A percentile compares a stretch with the other conserved stretches of the same genome.
These are phyloP conservation scores for Chymomyza caudatula DNA, from an alignment of 2,888 invertebrate species.

Conservation along the genomic window DNA sequence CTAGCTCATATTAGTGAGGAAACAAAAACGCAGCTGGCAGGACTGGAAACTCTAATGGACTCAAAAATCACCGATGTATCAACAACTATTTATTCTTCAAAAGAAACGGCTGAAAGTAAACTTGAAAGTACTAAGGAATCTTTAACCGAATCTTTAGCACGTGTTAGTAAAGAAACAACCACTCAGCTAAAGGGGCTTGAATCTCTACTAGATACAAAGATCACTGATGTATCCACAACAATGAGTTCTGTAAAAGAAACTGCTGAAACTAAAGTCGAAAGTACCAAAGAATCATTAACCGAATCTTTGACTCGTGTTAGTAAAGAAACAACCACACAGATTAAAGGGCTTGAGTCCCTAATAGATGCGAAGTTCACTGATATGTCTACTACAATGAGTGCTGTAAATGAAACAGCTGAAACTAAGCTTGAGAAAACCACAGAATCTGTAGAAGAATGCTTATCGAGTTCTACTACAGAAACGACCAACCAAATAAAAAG, in stretches of 20 bases:
- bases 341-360: conserved; percentile 23
- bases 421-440: conserved; percentile 14
- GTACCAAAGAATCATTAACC: no score
- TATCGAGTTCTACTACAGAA: conserved; percentile 30
- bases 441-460: conserved; percentile 28
- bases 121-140: not conserved
- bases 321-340: conserved; percentile 27
- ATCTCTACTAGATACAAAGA: conserved; percentile 26
- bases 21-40: conserved; percentile 23
- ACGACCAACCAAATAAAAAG: conserved; percentile 25
- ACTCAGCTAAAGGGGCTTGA: conserved; percentile 24
- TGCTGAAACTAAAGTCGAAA: conserved; percentile 20
- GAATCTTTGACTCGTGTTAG: conserved; percentile 27
- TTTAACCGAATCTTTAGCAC: conserved; percentile 8
- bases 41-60: conserved; percentile 29
- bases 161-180: conserved; percentile 31
- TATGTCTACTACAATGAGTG: conserved; percentile 23
- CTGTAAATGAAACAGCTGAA: conserved; percentile 22
- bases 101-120: conserved; percentile 16
- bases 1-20: conserved; percentile 34
- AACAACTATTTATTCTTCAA: conserved; percentile 16
- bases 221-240: conserved; percentile 23
- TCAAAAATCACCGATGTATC: conserved; percentile 24
- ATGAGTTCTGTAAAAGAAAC: conserved; percentile 24
- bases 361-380: conserved; percentile 29